phyloP scores from a whole-genome alignment of 2,888 invertebrate genomes.

The Drosophila anceps region DNA sequence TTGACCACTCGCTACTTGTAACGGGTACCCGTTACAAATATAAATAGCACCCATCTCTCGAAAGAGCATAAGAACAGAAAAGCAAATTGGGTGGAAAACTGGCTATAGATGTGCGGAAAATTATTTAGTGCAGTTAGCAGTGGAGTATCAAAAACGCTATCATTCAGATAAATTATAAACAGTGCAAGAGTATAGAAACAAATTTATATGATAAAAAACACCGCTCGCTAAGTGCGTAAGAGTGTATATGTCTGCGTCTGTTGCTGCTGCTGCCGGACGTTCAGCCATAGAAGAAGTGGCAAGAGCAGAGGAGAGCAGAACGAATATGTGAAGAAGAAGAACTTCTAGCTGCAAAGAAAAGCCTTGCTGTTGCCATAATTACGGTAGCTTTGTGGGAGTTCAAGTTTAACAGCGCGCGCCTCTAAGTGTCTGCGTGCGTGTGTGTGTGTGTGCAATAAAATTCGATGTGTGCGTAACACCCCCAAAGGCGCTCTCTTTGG shows the following conservation, averaged over 20 bases:
- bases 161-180: conserved; percentile 26
- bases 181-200: conserved; percentile 20
- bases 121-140: conserved; percentile 43
- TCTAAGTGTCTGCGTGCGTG: conserved; percentile 18
- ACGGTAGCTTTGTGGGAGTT: conserved; percentile 76
- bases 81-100: conserved; percentile 76
- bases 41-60: conserved; percentile 33
- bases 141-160: conserved; percentile 27
- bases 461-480: conserved; percentile 69
- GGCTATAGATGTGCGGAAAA: conserved; percentile 62
- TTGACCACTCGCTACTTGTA: conserved; percentile 7
- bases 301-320: conserved; percentile 27
- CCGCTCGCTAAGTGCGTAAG: conserved; percentile 10
- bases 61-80: conserved; percentile 54
- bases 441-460: conserved; percentile 22
- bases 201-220: conserved; percentile 7
- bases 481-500: conserved; percentile 66
- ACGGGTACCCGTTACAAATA: conserved; percentile 21
- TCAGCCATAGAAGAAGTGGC: conserved; percentile 36
- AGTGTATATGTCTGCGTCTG: conserved; percentile 20
- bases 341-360: conserved; percentile 52
- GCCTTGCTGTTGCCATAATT: conserved; percentile 67
- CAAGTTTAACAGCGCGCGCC: conserved; percentile 66
- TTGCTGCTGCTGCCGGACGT: conserved; percentile 53
- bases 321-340: conserved; percentile 42